These are phyloP conservation scores for Chrysolina americana DNA, from an alignment of 2,888 invertebrate genomes.

Conservation along the genomic window DNA sequence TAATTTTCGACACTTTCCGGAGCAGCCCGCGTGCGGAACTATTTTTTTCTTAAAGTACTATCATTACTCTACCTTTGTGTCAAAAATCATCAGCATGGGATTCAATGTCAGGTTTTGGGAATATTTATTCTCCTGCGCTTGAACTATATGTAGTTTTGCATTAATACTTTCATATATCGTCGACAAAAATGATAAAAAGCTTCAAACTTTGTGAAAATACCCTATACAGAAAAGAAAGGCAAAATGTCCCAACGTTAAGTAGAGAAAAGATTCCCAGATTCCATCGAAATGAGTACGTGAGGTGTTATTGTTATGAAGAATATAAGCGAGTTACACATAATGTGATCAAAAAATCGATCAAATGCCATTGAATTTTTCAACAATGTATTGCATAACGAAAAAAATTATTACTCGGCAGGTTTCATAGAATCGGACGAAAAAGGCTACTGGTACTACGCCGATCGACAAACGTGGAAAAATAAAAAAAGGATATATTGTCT, in stretches of 20 bases:
- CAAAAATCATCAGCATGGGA: too few species aligned
- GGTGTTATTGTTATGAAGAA: background rate
- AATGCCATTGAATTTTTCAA: too few species aligned
- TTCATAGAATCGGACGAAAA: conserved; percentile 32
- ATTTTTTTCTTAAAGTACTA: too few species aligned
- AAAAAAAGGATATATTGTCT: conserved; percentile 5
- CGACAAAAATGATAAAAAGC: background rate
- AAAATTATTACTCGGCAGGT: conserved; percentile 32
- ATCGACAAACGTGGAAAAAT: conserved; percentile 33
- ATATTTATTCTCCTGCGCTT: too few species aligned
- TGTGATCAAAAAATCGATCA: conserved; percentile 14
- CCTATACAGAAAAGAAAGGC: background rate
- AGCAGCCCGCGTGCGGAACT: too few species aligned
- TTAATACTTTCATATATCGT: background rate
- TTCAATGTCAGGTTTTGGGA: too few species aligned
- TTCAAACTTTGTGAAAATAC: background rate
- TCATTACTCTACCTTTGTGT: too few species aligned
- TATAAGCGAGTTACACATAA: background rate
- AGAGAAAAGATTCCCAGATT: background rate
- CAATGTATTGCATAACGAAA: conserved; percentile 22
- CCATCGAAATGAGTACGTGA: background rate
- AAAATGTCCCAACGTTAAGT: background rate
- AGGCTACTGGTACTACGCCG: conserved; percentile 32
- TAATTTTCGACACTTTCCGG: too few species aligned
- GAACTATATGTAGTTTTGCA: background rate